These are phyloP conservation scores for Cromileptes altivelis DNA, from an alignment of 2,113 vertebrate species.

Conservation along the genomic window DNA sequence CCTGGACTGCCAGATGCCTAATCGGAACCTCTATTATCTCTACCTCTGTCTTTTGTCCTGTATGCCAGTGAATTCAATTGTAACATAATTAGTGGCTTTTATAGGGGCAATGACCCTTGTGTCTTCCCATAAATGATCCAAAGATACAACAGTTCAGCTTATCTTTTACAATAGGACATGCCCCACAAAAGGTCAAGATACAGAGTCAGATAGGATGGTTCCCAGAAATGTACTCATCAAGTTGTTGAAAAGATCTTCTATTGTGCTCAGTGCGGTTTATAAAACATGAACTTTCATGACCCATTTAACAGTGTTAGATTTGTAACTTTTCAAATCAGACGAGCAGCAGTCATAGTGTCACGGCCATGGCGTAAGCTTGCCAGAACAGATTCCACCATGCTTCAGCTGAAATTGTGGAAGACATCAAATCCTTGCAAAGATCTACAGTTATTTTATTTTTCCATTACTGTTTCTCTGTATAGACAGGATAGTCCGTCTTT, in stretches of 20 bases:
- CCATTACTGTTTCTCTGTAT: background rate
- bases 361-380: no score
- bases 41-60: constrained; percentile 67
- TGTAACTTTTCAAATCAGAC: constrained; percentile 8
- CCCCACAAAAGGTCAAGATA: constrained; percentile 40
- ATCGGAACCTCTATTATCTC: constrained; percentile 72
- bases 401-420: background rate
- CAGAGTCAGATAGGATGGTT: constrained; percentile 22
- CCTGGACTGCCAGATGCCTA: constrained; percentile 67
- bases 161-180: constrained; percentile 46
- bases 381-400: background rate
- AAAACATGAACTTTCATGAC: no score
- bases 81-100: constrained; percentile 73
- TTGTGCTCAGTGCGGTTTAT: background rate
- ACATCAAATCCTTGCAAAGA: background rate
- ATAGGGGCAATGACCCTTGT: constrained; percentile 51
- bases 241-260: background rate
- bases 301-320: background rate
- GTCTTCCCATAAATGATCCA: constrained; percentile 63
- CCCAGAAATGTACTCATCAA: constrained; percentile 42
- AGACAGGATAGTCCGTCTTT: background rate
- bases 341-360: background rate
- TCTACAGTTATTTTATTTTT: constrained; percentile 7
- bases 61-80: constrained; percentile 71
- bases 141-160: constrained; percentile 28